Percentiles rank a stretch among this genome's conserved stretches.
These are phyloP conservation scores for Tapirus indicus DNA, from an alignment of 2,797 vertebrate genomes.

Conservation along the genomic window DNA sequence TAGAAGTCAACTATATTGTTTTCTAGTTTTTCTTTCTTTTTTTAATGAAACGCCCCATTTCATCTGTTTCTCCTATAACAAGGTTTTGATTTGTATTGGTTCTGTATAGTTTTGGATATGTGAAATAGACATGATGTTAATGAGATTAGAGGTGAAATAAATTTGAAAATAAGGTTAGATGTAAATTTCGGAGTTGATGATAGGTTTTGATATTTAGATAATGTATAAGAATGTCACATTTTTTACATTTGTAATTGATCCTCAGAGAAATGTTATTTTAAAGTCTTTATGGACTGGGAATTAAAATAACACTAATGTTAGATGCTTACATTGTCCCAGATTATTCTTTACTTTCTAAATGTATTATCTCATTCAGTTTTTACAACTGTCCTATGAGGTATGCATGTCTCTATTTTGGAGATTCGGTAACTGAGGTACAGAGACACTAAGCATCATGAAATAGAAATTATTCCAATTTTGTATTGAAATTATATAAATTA, in stretches of 20 bases:
- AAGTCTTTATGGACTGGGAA: not conserved
- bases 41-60: not conserved
- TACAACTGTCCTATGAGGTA: not conserved
- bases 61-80: not conserved
- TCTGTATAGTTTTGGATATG: constrained; percentile 19
- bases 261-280: constrained; percentile 3
- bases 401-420: not conserved
- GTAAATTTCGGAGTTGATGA: not conserved
- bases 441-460: not conserved
- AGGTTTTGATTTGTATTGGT: constrained; percentile 32
- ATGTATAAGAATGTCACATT: not conserved
- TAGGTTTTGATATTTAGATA: not conserved
- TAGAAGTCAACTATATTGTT: constrained; percentile 35
- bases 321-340: not conserved
- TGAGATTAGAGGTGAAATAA: constrained; percentile 4
- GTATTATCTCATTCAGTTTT: constrained; percentile 20
- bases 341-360: not conserved
- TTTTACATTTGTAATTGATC: constrained; percentile 29
- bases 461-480: not conserved
- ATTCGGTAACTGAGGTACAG: not conserved
- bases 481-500: constrained; percentile 29
- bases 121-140: constrained; percentile 15
- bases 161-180: constrained; percentile 36
- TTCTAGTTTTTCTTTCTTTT: not conserved
- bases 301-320: constrained; percentile 39